phyloP scores from a whole-genome alignment of 2,113 vertebrate genomes.

The Turdus rufiventris region DNA sequence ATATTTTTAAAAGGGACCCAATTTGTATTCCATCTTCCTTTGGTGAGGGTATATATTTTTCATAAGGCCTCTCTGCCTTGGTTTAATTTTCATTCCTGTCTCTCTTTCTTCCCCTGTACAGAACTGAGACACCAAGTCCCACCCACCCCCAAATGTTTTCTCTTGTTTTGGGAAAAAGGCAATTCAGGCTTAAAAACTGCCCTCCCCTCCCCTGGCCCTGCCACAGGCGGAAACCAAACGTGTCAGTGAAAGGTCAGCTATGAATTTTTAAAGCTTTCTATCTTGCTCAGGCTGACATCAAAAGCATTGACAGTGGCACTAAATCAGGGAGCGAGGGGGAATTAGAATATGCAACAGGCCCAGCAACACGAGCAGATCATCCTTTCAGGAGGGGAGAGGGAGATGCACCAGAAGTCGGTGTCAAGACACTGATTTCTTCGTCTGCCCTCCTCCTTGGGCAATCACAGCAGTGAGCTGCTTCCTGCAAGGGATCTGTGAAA shows the following conservation, averaged over 20 bases:
- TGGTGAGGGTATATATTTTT: constrained; percentile 69
- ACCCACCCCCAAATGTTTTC: background rate
- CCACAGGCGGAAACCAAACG: background rate
- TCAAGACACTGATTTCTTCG: background rate
- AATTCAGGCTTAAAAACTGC: background rate
- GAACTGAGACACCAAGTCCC: constrained; percentile 3
- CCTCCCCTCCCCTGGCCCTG: background rate
- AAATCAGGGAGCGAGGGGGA: constrained; percentile 37
- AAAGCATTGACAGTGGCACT: constrained; percentile 57
- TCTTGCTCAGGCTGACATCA: constrained; percentile 51
- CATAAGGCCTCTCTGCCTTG: constrained; percentile 12
- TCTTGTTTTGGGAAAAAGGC: constrained; percentile 40
- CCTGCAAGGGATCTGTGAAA: background rate
- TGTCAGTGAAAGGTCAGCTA: constrained; percentile 57
- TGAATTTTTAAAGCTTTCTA: constrained; percentile 65
- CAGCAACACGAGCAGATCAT: background rate
- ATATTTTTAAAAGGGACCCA: constrained; percentile 57
- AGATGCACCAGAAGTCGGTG: background rate
- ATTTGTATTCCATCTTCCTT: constrained; percentile 72
- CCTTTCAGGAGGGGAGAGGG: background rate
- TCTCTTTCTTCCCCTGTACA: background rate
- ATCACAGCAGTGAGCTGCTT: background rate
- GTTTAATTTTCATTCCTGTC: constrained; percentile 21
- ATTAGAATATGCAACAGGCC: constrained; percentile 61
- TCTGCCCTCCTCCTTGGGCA: background rate